phyloP scores from a whole-genome alignment of 2,888 invertebrate species.

The Steinernema carpocapsae region DNA sequence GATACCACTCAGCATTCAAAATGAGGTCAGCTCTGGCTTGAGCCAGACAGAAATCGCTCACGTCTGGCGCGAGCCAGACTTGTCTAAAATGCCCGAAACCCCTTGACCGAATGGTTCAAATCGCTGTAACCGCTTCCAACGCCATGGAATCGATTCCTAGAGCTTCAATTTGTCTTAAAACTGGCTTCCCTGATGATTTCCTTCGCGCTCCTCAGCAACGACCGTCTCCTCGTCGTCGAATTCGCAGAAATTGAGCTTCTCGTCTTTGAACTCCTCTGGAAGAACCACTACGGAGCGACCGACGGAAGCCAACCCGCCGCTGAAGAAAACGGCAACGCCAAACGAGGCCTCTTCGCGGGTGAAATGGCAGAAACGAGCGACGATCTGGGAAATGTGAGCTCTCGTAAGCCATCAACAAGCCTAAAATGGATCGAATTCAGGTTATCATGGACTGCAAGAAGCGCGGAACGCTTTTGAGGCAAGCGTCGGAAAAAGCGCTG shows the following conservation, averaged over 20 bases:
- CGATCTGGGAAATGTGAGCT: conserved; percentile 46
- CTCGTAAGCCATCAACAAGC: no score
- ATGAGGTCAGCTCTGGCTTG: no score
- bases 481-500: conserved; percentile 81
- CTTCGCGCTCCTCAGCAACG: conserved; percentile 80
- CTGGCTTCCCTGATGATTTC: conserved; percentile 76
- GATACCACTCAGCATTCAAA: no score
- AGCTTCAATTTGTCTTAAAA: neutral
- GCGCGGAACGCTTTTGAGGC: conserved; percentile 81
- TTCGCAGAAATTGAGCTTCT: conserved; percentile 82
- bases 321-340: neutral
- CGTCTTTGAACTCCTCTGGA: conserved; percentile 75
- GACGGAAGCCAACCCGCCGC: conserved; percentile 71
- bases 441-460: conserved; percentile 79
- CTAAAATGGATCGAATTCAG: conserved; percentile 68
- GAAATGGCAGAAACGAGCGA: conserved; percentile 52
- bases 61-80: no score
- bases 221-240: conserved; percentile 85
- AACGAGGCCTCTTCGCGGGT: conserved; percentile 35
- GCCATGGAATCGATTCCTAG: no score
- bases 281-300: conserved; percentile 31
- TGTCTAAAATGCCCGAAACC: no score
- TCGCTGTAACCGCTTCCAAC: no score
- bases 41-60: no score
- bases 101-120: no score